A percentile compares a stretch with the other conserved stretches of the same genome.
phyloP scores from a whole-genome alignment of 2,113 vertebrate species.

The Oreochromis spilurus region DNA sequence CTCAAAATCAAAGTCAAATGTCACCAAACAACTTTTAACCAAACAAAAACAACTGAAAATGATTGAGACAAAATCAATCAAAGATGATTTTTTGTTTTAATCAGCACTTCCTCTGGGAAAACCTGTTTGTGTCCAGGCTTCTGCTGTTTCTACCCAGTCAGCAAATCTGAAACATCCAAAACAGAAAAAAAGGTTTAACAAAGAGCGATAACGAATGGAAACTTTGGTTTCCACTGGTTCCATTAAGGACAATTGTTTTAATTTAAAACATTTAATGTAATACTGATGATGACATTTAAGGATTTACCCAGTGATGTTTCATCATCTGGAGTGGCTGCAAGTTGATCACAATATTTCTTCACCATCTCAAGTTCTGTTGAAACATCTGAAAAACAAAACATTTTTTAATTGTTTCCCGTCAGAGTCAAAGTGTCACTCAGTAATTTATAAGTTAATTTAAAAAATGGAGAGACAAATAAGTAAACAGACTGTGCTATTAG shows the following conservation, averaged over 20 bases:
- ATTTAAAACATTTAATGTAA: not conserved
- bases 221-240: not conserved
- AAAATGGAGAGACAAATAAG: rapidly evolving
- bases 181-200: not conserved
- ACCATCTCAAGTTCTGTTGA: not conserved
- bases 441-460: rapidly evolving
- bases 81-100: rapidly evolving
- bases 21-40: not conserved
- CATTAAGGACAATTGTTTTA: not conserved
- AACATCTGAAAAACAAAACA: not conserved
- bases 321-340: rapidly evolving
- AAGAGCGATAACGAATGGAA: rapidly evolving
- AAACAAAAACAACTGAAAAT: not conserved
- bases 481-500: not conserved
- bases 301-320: not conserved
- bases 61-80: not conserved
- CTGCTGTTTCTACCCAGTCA: not conserved
- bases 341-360: not conserved
- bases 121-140: rapidly evolving
- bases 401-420: not conserved
- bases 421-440: rapidly evolving
- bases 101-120: not conserved
- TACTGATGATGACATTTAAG: not conserved
- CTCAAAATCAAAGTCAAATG: not conserved
- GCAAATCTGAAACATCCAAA: not conserved